phyloP scores from a whole-genome alignment of 2,113 vertebrate genomes.

The Sinocyclocheilus rhinocerous region DNA sequence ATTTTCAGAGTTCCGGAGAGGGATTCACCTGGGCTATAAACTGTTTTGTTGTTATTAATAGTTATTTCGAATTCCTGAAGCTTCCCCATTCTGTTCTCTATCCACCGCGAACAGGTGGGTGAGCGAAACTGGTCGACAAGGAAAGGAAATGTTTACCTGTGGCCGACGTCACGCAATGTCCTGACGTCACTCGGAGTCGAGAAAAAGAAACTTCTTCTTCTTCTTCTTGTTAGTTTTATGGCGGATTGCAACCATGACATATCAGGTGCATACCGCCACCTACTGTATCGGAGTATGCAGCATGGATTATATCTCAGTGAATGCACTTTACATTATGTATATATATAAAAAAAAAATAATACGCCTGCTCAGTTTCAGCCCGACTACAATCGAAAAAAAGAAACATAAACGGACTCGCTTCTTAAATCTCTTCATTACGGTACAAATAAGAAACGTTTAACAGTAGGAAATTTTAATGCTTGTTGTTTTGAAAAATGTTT shows the following conservation, averaged over 20 bases:
- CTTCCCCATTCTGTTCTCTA: conserved; percentile 80
- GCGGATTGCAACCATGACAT: too few relatives aligned
- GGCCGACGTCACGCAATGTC: background rate
- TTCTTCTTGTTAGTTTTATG: too few relatives aligned
- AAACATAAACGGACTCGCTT: background rate
- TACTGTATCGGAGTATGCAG: too few relatives aligned
- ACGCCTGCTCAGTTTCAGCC: too few relatives aligned
- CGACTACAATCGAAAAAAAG: background rate
- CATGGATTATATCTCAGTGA: too few relatives aligned
- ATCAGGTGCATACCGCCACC: too few relatives aligned
- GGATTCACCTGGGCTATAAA: conserved; percentile 87
- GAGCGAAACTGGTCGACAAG: background rate
- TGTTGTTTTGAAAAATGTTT: background rate
- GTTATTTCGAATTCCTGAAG: conserved; percentile 84
- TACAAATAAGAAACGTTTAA: background rate
- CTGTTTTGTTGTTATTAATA: conserved; percentile 80
- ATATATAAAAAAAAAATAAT: too few relatives aligned
- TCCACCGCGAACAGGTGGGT: conserved; percentile 10
- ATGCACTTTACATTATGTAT: too few relatives aligned
- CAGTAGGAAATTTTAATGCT: background rate
- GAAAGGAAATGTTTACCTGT: conserved; percentile 63
- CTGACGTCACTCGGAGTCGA: conserved; percentile 53
- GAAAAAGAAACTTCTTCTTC: background rate
- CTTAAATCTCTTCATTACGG: background rate
- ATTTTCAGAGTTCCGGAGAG: conserved; percentile 83